Base-by-base conservation (phyloP, 2,113 vertebrate species). In the Aphelocoma coerulescens region DNA sequence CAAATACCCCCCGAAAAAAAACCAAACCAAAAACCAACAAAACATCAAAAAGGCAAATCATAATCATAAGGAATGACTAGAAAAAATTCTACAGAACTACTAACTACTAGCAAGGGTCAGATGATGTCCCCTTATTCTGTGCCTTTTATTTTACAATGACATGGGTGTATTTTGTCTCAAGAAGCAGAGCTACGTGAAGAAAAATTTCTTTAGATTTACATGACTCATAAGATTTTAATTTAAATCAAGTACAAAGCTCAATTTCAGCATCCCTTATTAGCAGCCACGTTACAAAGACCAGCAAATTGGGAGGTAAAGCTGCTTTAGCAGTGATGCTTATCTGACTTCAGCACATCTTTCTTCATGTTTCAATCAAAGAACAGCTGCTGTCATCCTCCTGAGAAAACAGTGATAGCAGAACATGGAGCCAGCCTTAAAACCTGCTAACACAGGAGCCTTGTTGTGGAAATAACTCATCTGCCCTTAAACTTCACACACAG, bases 331-430 rank as follows among this genome's bases (percentile, higher is more conserved):
- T 75, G 95, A 94, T 96, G 93, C 96, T 97, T 97, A 98, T 98
- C 97, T 97, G 92, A 95, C 97, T 97, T 95, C 94, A 92, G 89
- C 90, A 97, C 66, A 95, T 98, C 98, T 98, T 97, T 98, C 98
- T 96, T 98, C 98, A 97, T 98, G 94, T 97, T 97, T 95, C 98
- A 98, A 97, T 97, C 97, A 97, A 77, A 88, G 95, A 96, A 78
- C 97, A 98, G 98, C 97, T 97, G 95, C 96, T 91, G 88, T 83
- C 89, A 81, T 82, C 91, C 88, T 72, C 76, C 48, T 39, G 92
- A 97, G 85, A 95, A 91, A 85, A 57, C 2, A 82, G 46, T 21
- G 85, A 91, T 5, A 76, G 91, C 84, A 94, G 57, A 86, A 85
- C 83, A 76, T 16, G 48, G 52, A 78, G 83, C 28, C 89, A 92